These are phyloP conservation scores for Anolis apletophallus DNA, from an alignment of 2,797 vertebrate species.

Conservation along the genomic window DNA sequence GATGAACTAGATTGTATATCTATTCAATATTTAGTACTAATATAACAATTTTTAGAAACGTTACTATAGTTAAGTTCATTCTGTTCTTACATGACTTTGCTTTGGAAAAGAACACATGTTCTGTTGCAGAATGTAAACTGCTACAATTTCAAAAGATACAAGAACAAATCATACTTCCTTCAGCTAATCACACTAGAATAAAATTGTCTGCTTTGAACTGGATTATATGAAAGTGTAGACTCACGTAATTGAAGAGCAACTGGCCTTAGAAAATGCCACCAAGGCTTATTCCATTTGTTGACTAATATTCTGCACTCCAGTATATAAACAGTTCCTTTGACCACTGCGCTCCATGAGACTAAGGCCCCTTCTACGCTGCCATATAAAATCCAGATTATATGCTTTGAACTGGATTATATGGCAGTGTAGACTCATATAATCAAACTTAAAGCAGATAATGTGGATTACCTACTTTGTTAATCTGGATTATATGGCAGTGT, in stretches of 20 bases:
- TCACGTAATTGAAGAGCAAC: no score
- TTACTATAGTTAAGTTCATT: background rate
- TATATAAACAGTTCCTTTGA: no score
- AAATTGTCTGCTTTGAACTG: background rate
- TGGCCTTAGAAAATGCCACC: no score
- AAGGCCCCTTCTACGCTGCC: no score
- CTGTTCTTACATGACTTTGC: conserved; percentile 23
- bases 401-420: background rate
- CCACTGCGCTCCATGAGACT: no score
- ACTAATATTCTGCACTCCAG: no score
- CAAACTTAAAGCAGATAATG: no score
- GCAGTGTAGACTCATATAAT: no score
- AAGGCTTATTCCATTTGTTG: no score
- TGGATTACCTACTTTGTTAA: background rate
- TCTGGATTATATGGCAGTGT: background rate
- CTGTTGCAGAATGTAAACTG: no score
- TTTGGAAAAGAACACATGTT: conserved; percentile 1
- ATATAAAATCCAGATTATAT: background rate
- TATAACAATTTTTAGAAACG: background rate
- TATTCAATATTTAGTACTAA: conserved; percentile 6
- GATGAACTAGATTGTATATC: conserved; percentile 32
- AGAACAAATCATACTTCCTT: background rate
- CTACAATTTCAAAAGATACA: no score
- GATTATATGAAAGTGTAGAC: background rate
- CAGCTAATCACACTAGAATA: background rate